Percentiles rank a stretch among this genome's conserved stretches.
phyloP scores from a whole-genome alignment of 2,113 vertebrate genomes.

The Caloenas nicobarica region DNA sequence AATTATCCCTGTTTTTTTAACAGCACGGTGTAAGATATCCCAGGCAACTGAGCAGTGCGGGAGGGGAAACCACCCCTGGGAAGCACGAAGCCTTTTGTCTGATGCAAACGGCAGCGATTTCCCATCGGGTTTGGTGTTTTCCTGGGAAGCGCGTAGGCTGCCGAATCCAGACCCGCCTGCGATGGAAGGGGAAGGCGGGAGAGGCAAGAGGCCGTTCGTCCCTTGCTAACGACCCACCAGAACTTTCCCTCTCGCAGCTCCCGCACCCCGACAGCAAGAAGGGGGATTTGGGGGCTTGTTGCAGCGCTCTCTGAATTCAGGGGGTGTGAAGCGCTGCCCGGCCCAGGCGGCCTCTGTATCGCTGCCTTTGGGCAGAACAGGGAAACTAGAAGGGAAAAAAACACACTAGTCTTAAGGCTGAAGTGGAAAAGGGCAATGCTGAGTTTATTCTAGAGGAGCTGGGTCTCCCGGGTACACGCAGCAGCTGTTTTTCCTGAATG shows the following conservation, averaged over 20 bases:
- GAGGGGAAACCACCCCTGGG: not conserved
- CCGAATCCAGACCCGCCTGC: fast-evolving
- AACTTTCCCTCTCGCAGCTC: not conserved
- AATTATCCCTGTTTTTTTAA: not conserved
- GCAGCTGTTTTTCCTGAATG: not conserved
- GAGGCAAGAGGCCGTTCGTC: not conserved
- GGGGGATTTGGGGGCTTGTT: no score
- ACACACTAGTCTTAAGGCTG: no score
- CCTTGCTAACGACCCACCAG: not conserved
- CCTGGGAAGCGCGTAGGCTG: fast-evolving
- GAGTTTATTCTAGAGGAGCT: not conserved
- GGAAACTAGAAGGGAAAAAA: not conserved
- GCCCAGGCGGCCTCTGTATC: not conserved
- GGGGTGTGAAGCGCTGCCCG: no score
- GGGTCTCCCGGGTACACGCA: not conserved
- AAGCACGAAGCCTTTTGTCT: fast-evolving
- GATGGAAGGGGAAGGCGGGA: not conserved
- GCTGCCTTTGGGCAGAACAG: not conserved
- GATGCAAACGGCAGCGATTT: not conserved
- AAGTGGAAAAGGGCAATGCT: not conserved
- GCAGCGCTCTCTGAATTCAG: no score
- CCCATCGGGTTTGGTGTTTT: not conserved
- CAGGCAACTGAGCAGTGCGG: not conserved
- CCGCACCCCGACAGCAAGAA: no score
- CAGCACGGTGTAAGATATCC: not conserved